Evolutionary conservation across 2,888 invertebrate genomes (phyloP), one percentile per base, ranked within the genome.

Genomic region (Beris morrisii): DNA sequence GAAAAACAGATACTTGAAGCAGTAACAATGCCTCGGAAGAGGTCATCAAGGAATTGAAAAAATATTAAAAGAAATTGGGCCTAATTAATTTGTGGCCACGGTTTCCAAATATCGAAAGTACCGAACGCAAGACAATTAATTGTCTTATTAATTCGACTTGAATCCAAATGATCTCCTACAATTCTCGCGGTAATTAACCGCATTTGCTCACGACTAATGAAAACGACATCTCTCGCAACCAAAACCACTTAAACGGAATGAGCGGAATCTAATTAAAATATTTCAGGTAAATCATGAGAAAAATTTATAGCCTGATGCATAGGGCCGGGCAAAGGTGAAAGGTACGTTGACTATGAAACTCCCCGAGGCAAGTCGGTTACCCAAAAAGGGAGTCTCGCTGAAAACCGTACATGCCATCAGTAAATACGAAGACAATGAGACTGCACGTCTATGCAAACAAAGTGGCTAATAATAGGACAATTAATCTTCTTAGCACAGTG

Each of bases 391-490:
- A 63, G 30, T 45, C 66, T 22, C 54, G 57, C 46, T 57, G 31
- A 11, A 50, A 48, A 61, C 48, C 55, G 43, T 46, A 63, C 61
- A 63, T 69, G 48, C 67, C 38, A 57, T 53, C 64, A 61, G 45
- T 48, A 64, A 59, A 63, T 56, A 64, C 48, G 64, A 65, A 64
- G 48, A 61, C 65, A 63, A 61, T 63, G 31, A 63, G 64, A 70
- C 67, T 71, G 70, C 55, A 69, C 65, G 68, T 71, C 68, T 70
- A 69, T 67, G 68, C 67, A 70, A 70, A 70, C 68, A 70, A 70
- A 72, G 71, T 70, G 72, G 72, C 71, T 69, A 72, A 73, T 73
- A 73, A 72, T 70, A 71, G 69, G 70, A 71, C 71, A 72, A 73
- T 73, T 73, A 73, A 73, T 73, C 73, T 72, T 73, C 73, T 73